Evolutionary conservation across 2,113 vertebrate species (phyloP).

Genomic region (Anhinga anhinga): DNA sequence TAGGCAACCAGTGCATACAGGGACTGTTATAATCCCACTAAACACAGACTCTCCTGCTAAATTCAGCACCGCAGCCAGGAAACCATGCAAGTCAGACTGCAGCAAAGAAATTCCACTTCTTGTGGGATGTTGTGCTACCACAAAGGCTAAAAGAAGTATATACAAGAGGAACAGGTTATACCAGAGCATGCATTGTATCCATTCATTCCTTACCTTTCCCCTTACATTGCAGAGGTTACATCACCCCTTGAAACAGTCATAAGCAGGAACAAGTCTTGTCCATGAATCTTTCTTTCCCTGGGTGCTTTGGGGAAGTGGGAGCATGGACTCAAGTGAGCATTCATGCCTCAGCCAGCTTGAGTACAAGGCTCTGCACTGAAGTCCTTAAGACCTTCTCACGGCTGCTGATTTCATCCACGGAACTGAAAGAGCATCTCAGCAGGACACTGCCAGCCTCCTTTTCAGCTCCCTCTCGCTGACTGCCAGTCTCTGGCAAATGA

Average conservation of each 20-base stretch:
- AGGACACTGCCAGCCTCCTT: slow-evolving; percentile 66
- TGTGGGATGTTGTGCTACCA: rapidly evolving
- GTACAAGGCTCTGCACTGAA: slow-evolving; percentile 29
- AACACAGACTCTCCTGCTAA: neutral
- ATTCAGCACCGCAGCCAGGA: neutral
- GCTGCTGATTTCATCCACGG: slow-evolving; percentile 57
- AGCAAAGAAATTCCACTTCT: neutral
- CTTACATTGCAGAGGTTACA: neutral
- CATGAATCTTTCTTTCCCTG: neutral
- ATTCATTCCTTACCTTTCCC: slow-evolving; percentile 44
- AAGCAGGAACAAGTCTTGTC: neutral
- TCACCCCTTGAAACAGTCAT: neutral
- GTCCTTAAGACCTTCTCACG: slow-evolving; percentile 57
- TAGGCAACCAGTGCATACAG: neutral
- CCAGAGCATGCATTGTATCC: neutral
- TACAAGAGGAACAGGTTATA: neutral
- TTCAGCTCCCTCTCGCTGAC: slow-evolving; percentile 55
- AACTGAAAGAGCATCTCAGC: slow-evolving; percentile 68
- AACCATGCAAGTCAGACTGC: neutral
- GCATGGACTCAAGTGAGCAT: slow-evolving; percentile 40
- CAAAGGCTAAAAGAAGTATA: neutral
- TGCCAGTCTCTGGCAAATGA: slow-evolving; percentile 68
- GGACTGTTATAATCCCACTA: neutral
- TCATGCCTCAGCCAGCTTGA: slow-evolving; percentile 12
- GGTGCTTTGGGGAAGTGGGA: neutral